A percentile compares a stretch with the other conserved stretches of the same genome.
These are phyloP conservation scores for Drosophila glabriapex DNA, from an alignment of 2,888 invertebrate species.

Conservation along the genomic window DNA sequence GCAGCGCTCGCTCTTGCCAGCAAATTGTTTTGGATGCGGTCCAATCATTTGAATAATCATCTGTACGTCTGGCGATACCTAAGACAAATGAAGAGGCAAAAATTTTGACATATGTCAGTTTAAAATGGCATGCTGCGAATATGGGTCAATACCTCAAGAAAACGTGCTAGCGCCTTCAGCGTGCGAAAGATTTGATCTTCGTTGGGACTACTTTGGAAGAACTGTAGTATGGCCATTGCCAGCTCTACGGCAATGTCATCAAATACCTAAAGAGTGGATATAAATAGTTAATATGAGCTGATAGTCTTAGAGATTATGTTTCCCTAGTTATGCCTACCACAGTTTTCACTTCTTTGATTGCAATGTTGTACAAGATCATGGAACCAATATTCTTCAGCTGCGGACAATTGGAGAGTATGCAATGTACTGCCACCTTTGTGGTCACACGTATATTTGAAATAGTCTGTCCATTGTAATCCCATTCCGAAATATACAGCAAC, in stretches of 20 bases:
- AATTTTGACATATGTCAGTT: slow-evolving; percentile 67
- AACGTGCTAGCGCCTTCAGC: slow-evolving; percentile 90
- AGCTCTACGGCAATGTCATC: slow-evolving; percentile 97
- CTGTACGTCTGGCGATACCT: slow-evolving; percentile 94
- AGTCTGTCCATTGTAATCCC: slow-evolving; percentile 91
- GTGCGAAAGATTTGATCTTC: slow-evolving; percentile 93
- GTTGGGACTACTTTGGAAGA: slow-evolving; percentile 91
- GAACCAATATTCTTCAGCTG: slow-evolving; percentile 92
- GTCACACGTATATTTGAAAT: slow-evolving; percentile 96
- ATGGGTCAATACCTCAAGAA: slow-evolving; percentile 83
- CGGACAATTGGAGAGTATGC: slow-evolving; percentile 90
- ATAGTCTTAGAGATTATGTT: no score
- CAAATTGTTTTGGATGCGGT: slow-evolving; percentile 93
- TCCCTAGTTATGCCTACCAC: slow-evolving; percentile 90
- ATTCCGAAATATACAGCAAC: slow-evolving; percentile 97
- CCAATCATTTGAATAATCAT: slow-evolving; percentile 96
- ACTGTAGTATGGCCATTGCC: slow-evolving; percentile 95
- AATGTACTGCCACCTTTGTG: slow-evolving; percentile 95
- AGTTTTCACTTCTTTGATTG: slow-evolving; percentile 98
- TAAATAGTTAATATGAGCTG: background rate
- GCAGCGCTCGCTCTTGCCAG: slow-evolving; percentile 92
- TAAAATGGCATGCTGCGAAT: slow-evolving; percentile 22
- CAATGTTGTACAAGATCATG: slow-evolving; percentile 95
- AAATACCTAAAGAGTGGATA: slow-evolving; percentile 89
- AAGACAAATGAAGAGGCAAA: slow-evolving; percentile 84